Base-by-base conservation (phyloP, 1,140 invertebrate species). In the Sycobia sp. region DNA sequence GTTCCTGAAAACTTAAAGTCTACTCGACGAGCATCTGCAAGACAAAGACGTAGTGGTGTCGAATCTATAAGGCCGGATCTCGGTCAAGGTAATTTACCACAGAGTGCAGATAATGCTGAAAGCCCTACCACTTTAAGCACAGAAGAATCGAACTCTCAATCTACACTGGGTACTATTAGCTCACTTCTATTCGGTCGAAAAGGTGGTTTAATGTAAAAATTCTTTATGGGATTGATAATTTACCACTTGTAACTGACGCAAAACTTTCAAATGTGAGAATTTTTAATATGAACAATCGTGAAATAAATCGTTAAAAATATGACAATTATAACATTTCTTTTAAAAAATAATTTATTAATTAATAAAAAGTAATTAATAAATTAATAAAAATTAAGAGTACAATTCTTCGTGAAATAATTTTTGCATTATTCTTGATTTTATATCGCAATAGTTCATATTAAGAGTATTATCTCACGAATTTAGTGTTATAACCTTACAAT, bases 141-240 rank as follows among this genome's bases (percentile, higher is more conserved):
- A 8, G 82, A 82, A 49, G 79, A 82, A 63, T 51, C 38, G 4
- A 73, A 82, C 3, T 58, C 77, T 11, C 84, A 86, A 62, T 87
- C 88, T 14, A 86, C 90, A 1, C 81, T 92, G 14, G 91, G 91
- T 54, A 91, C 90, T 23, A 86, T 93, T 53, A 92, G 90, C 81
- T 89, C 89, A 20, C 82, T 93, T 67, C 82, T 93, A 11, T 93
- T 93, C 76, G 91, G 91, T 27, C 83, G 91, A 55, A 93, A 93
- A 73, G 91, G 91, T 44, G 91, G 91, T 14, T 84, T 92, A 66
- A 84, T 92, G 66, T 92, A 88, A 82, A 62, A 29, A 11, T 51
- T 62, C 18, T 4, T 32, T 4, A 32, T 11, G 29, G 5, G 11
- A 10, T 38, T 27, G 25, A 54, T 16, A n/a, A 25, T 39, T 51